These are phyloP conservation scores for Chorisops tibialis DNA, from an alignment of 2,888 invertebrate species.

Conservation along the genomic window DNA sequence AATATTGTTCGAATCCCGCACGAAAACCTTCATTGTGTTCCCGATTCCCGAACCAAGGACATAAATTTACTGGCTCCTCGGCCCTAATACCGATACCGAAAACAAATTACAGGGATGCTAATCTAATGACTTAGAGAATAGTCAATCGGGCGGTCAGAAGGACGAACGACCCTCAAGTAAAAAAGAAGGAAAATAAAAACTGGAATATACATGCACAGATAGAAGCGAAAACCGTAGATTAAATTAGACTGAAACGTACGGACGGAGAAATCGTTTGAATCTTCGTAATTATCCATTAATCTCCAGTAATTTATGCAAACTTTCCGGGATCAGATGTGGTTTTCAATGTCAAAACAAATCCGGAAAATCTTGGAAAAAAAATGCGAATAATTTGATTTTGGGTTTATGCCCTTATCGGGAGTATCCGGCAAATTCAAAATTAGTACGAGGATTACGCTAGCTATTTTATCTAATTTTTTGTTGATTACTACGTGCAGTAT, in stretches of 20 bases:
- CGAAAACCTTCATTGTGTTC: not conserved
- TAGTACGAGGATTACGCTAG: too few relatives aligned
- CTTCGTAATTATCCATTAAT: slow-evolving; percentile 21
- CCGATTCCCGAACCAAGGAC: not conserved
- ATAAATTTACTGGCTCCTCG: slow-evolving; percentile 13
- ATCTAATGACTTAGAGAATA: slow-evolving; percentile 20
- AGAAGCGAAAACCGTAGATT: not conserved
- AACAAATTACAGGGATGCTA: slow-evolving; percentile 24
- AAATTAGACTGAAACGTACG: not conserved
- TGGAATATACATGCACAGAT: too few relatives aligned
- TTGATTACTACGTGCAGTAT: too few relatives aligned
- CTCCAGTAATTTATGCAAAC: slow-evolving; percentile 21
- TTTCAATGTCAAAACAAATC: slow-evolving; percentile 12
- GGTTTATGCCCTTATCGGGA: too few relatives aligned
- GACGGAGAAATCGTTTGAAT: slow-evolving; percentile 8
- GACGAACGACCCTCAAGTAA: not conserved
- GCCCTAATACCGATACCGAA: slow-evolving; percentile 10
- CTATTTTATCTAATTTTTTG: too few relatives aligned
- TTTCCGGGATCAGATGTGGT: slow-evolving; percentile 17
- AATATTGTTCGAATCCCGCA: too few relatives aligned
- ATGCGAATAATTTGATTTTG: too few relatives aligned
- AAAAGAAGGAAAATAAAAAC: not conserved
- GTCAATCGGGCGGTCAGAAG: not conserved
- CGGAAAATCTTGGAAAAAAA: not conserved
- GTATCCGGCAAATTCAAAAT: too few relatives aligned